Base-by-base conservation (phyloP, 1,140 invertebrate species). In the Aphidius gifuensis region DNA sequence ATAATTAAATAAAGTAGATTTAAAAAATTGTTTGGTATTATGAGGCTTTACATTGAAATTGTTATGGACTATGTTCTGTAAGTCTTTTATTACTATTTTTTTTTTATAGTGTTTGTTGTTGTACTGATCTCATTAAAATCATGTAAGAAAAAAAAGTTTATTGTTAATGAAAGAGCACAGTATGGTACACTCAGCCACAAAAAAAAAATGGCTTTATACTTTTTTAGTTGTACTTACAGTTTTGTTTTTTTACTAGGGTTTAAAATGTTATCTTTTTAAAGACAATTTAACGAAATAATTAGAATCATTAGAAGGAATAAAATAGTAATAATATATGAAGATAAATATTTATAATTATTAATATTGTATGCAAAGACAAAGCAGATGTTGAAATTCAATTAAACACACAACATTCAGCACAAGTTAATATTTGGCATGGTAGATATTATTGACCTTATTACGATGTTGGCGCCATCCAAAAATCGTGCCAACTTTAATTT, bases 141-240 rank as follows among this genome's bases (percentile, higher is more conserved):
- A 23, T 59, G 50, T 59, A 32, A 50, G n/a, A 59, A 51, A 59
- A 48, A 44, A 50, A 56, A 59, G 58, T 59, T 59, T 51, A 59
- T 59, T 59, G 58, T 59, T 59, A 59, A 59, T 59, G 58, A 39
- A 11, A 16, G 42, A 16, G 11, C 5, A 50, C 23, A 32, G 23
- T 32, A 32, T 32, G 23, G 23, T 32, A 32, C 23, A 32, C 23
- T 32, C 23, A 32, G 4, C 23, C 23, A 32, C 23, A 32, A 32
- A 32, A 32, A 32, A 32, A 32, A 32, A 32, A 32, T 32, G 4
- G 23, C 4, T 32, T 32, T 32, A 32, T 3, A 32, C 0, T 32
- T 4, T 32, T 32, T 32, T 32, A 4, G 23, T 32, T 32, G 23
- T 32, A 32, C 23, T 32, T 32, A 4, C 4, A 32, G 4, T 32